Conservation (phyloP, 2,888 invertebrate species). For the Pandemis heparana region DNA sequence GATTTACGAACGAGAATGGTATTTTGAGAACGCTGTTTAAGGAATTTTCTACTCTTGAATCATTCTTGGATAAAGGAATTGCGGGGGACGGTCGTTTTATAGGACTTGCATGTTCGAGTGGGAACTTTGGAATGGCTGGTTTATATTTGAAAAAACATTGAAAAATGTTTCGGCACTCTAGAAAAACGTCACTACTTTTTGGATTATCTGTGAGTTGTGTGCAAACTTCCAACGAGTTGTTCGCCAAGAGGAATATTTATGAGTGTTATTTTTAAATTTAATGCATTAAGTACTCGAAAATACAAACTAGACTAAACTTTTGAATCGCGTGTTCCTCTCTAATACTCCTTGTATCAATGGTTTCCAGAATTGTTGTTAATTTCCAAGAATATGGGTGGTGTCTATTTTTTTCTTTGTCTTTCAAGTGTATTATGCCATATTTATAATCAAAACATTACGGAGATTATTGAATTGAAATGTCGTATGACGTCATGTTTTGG, state of each 20-base stretch:
- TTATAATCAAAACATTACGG: no score
- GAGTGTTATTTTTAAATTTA: not conserved
- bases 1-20: slow-evolving; percentile 37
- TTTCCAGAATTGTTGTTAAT: no score
- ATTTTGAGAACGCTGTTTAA: slow-evolving; percentile 35
- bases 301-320: not conserved
- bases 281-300: not conserved
- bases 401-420: no score
- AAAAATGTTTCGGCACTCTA: no score
- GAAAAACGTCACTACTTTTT: not conserved
- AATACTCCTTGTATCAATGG: no score
- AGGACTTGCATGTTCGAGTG: not conserved
- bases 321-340: no score
- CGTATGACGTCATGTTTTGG: no score
- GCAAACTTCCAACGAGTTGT: not conserved
- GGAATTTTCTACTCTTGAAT: slow-evolving; percentile 15
- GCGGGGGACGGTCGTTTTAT: slow-evolving; percentile 9
- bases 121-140: not conserved
- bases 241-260: not conserved
- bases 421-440: no score
- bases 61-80: slow-evolving; percentile 22
- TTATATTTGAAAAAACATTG: not conserved
- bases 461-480: no score
- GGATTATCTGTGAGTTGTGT: not conserved
- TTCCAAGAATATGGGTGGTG: no score